Evolutionary conservation across 1,140 invertebrate genomes (phyloP).

Genomic region (Pseudomyrmex flavicornis): DNA sequence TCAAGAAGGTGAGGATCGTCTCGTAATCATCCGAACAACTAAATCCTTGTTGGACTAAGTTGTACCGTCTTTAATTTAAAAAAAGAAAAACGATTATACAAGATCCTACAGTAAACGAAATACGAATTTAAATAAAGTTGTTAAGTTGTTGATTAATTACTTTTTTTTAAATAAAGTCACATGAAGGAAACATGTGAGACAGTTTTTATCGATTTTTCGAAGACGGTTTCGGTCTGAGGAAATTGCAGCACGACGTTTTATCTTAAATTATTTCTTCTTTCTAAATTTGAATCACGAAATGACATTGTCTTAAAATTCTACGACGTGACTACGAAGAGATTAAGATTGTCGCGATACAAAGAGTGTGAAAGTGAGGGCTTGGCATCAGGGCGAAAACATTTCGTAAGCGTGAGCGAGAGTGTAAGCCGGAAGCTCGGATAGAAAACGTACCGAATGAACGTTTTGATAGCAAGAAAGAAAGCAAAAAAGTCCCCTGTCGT

Average conservation of each 20-base stretch:
- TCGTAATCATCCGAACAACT: conserved; percentile 59
- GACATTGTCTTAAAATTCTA: conserved; percentile 13
- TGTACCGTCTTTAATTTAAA: background rate
- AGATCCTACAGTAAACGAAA: too few relatives aligned
- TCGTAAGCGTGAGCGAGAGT: conserved; percentile 13
- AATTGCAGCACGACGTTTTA: background rate
- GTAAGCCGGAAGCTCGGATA: conserved; percentile 40
- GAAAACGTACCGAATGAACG: conserved; percentile 35
- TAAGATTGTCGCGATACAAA: conserved; percentile 9
- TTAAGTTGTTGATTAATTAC: too few relatives aligned
- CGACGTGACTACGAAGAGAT: conserved; percentile 19
- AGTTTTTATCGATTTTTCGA: background rate
- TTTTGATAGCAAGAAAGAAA: conserved; percentile 64
- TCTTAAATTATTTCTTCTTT: background rate
- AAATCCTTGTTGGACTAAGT: conserved; percentile 51
- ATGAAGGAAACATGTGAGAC: too few relatives aligned
- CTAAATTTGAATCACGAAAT: background rate
- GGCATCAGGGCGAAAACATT: conserved; percentile 36
- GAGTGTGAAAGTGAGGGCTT: background rate
- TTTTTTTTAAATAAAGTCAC: too few relatives aligned
- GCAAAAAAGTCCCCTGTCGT: conserved; percentile 51
- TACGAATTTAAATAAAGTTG: too few relatives aligned
- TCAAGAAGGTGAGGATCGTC: conserved; percentile 5
- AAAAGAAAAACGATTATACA: too few relatives aligned
- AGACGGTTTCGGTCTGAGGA: background rate